Percentiles rank a stretch among this genome's conserved stretches.
These are phyloP conservation scores for Nycticryphes semicollaris DNA, from an alignment of 2,113 vertebrate genomes.

Conservation along the genomic window DNA sequence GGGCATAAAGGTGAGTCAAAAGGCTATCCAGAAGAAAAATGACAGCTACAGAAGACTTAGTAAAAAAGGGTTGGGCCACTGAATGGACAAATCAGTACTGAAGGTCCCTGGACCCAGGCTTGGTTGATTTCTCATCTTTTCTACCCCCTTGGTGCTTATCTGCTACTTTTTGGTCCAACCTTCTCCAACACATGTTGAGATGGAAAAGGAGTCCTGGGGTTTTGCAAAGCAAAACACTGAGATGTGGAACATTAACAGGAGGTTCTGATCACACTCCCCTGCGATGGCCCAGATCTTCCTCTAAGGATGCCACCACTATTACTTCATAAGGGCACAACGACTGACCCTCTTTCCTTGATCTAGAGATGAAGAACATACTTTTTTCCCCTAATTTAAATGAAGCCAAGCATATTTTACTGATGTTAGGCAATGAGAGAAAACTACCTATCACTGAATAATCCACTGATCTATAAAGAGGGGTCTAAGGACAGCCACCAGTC, in stretches of 20 bases:
- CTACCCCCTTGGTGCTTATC: slow-evolving; percentile 31
- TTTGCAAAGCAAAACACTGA: slow-evolving; percentile 55
- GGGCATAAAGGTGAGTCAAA: neutral
- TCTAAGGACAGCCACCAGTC: neutral
- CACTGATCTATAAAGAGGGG: neutral
- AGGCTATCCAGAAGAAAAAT: neutral
- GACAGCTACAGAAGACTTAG: neutral
- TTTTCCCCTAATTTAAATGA: neutral
- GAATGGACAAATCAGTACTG: neutral
- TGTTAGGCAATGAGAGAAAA: neutral
- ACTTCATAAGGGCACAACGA: neutral
- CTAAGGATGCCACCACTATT: neutral
- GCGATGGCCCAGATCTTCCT: neutral
- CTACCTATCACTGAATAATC: neutral
- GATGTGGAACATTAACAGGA: slow-evolving; percentile 42
- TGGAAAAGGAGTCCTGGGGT: slow-evolving; percentile 25
- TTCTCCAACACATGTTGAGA: neutral
- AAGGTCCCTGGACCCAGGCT: neutral
- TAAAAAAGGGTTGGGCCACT: neutral
- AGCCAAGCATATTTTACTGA: neutral
- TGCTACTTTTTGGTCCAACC: slow-evolving; percentile 42
- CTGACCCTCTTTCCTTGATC: neutral
- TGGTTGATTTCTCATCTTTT: neutral
- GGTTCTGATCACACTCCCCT: slow-evolving; percentile 7
- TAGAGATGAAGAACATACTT: neutral